A percentile compares a stretch with the other conserved stretches of the same genome.
These are phyloP conservation scores for Meloidogyne floridensis DNA, from an alignment of 1,140 invertebrate genomes.

Conservation along the genomic window DNA sequence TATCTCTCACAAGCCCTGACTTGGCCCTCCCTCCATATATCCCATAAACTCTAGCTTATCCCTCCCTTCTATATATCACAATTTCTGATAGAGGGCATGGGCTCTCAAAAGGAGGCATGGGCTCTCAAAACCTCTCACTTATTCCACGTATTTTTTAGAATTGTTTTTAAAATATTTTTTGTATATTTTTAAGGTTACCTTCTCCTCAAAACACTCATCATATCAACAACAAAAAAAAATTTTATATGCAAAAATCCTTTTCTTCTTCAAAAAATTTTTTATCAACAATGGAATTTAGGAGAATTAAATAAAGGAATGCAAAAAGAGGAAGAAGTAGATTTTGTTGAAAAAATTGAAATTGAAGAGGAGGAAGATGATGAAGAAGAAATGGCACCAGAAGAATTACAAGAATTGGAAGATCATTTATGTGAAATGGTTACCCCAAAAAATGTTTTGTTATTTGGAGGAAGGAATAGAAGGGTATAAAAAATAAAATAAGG, in stretches of 20 bases:
- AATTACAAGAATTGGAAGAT: slow-evolving; percentile 25
- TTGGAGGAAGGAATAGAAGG: not conserved
- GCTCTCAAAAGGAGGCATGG: no score
- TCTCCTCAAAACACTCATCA: not conserved
- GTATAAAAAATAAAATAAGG: not conserved
- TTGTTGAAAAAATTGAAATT: not conserved
- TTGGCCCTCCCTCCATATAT: no score
- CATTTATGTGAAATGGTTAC: slow-evolving; percentile 10
- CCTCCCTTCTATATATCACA: no score
- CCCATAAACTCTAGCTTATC: no score
- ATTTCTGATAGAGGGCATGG: no score
- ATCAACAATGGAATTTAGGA: not conserved
- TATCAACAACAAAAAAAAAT: not conserved
- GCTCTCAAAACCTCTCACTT: no score
- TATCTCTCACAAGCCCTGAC: no score
- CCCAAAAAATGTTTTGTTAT: not conserved
- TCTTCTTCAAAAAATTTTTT: not conserved
- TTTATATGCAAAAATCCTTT: not conserved
- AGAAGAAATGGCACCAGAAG: slow-evolving; percentile 25
- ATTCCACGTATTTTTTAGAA: no score
- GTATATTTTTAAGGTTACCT: no score
- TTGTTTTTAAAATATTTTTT: no score
- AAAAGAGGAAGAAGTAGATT: not conserved
- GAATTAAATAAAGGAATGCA: slow-evolving; percentile 6
- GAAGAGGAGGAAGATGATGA: slow-evolving; percentile 11